A percentile compares a stretch with the other conserved stretches of the same genome.
These are phyloP conservation scores for Papilio helenus DNA, from an alignment of 1,140 invertebrate species.

Conservation along the genomic window DNA sequence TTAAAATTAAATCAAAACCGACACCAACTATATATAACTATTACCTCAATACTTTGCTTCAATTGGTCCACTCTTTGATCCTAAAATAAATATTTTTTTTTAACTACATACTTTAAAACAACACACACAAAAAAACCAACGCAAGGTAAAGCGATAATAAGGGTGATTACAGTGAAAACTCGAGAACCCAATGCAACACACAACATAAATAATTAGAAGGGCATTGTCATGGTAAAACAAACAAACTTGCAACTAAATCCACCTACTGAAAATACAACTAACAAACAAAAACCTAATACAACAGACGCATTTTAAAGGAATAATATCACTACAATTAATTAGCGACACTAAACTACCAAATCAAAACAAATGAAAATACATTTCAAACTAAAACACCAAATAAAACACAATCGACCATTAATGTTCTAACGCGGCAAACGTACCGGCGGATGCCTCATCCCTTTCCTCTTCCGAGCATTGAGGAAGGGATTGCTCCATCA, in stretches of 20 bases:
- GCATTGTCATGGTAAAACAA: too few relatives aligned
- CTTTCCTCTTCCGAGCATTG: slow-evolving; percentile 84
- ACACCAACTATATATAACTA: slow-evolving; percentile 48
- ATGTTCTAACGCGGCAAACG: slow-evolving; percentile 33
- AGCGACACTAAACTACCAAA: not conserved
- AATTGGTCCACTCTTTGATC: slow-evolving; percentile 61
- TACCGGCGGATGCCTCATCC: slow-evolving; percentile 75
- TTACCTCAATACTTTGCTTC: slow-evolving; percentile 67
- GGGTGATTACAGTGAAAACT: not conserved
- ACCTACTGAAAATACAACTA: too few relatives aligned
- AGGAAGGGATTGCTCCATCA: slow-evolving; percentile 82
- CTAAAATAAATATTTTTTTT: slow-evolving; percentile 60
- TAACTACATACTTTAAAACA: not conserved
- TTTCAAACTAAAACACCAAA: slow-evolving; percentile 5
- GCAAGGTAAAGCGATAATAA: not conserved
- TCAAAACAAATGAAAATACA: not conserved
- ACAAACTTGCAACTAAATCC: too few relatives aligned
- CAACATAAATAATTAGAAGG: not conserved
- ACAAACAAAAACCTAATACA: too few relatives aligned
- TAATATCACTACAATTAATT: not conserved
- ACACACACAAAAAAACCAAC: not conserved
- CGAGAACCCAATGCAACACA: not conserved
- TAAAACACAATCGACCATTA: not conserved
- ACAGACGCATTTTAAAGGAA: not conserved
- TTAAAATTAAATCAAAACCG: slow-evolving; percentile 38